phyloP scores from a whole-genome alignment of 30 jellyfish, hydroid and myxozoan genomes.

The Nemopilema nomurai region DNA sequence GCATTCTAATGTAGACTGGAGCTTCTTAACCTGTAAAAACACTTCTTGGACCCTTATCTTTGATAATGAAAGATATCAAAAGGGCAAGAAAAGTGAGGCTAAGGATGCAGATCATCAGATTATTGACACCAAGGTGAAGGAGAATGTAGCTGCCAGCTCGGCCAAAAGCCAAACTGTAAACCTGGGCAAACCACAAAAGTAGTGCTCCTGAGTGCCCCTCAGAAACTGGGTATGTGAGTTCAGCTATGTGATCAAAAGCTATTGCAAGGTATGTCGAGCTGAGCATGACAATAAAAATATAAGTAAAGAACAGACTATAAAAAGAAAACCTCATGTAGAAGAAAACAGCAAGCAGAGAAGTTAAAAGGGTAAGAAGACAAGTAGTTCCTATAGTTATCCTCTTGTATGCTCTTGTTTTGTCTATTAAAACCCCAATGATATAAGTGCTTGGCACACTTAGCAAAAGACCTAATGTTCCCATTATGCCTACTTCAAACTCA shows the following conservation, averaged over 20 bases:
- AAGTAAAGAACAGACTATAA: neutral
- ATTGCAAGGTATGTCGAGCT: neutral
- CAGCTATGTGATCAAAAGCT: constrained; percentile 10
- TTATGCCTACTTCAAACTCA: neutral
- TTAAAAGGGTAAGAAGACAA: neutral
- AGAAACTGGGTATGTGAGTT: constrained; percentile 7
- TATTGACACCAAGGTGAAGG: neutral
- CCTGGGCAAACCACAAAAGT: neutral
- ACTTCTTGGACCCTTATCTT: constrained; percentile 4
- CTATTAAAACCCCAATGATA: neutral
- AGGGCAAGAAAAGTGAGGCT: neutral
- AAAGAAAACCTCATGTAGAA: neutral
- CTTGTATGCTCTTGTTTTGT: constrained; percentile 1
- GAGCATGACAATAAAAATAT: neutral
- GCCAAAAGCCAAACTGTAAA: neutral
- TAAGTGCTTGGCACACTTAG: neutral
- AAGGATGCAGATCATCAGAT: neutral
- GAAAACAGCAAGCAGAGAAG: neutral
- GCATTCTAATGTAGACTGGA: no score
- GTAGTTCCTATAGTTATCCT: neutral
- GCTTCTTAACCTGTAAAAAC: no score
- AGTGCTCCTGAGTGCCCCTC: constrained; percentile 4
- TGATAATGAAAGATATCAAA: neutral
- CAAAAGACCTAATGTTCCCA: constrained; percentile 2
- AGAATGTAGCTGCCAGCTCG: neutral